A percentile compares a stretch with the other conserved stretches of the same genome.
Evolutionary conservation across 2,888 invertebrate species (phyloP).

Genomic region (Malthinus flaveolus): DNA sequence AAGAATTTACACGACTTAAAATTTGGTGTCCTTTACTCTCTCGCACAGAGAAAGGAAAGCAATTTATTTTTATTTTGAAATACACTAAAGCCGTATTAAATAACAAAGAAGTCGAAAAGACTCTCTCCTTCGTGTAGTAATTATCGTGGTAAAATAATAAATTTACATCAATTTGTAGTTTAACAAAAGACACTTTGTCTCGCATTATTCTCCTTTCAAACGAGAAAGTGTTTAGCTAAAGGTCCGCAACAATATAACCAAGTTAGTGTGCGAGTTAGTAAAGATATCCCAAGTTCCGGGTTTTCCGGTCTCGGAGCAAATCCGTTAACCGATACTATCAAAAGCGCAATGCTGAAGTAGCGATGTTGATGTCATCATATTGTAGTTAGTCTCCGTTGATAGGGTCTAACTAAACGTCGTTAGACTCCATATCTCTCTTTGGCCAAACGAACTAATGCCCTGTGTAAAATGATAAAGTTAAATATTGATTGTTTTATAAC

Average conservation of each 20-base stretch:
- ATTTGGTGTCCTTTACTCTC: not conserved
- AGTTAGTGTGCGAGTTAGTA: slow-evolving; percentile 30
- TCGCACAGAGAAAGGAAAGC: not conserved
- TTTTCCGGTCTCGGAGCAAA: slow-evolving; percentile 35
- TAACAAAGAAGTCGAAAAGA: not conserved
- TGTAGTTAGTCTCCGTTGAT: slow-evolving; percentile 30
- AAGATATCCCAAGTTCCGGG: slow-evolving; percentile 36
- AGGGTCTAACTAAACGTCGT: slow-evolving; percentile 33
- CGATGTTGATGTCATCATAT: slow-evolving; percentile 31
- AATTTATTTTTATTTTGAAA: not conserved
- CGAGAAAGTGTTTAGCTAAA: slow-evolving; percentile 29
- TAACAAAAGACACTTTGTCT: slow-evolving; percentile 27
- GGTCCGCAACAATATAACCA: slow-evolving; percentile 31
- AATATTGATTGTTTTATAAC: slow-evolving; percentile 33
- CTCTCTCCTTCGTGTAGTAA: not conserved
- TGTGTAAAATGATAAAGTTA: slow-evolving; percentile 30
- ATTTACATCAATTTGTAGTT: slow-evolving; percentile 19
- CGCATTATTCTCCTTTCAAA: slow-evolving; percentile 21
- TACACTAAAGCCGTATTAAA: not conserved
- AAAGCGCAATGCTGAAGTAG: slow-evolving; percentile 30
- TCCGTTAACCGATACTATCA: slow-evolving; percentile 35
- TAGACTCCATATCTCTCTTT: slow-evolving; percentile 30
- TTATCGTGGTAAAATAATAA: slow-evolving; percentile 5
- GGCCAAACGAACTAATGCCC: slow-evolving; percentile 33
- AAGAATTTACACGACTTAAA: not conserved